Evolutionary conservation across 2,113 vertebrate species (phyloP).

Genomic region (Pelecanus crispus): DNA sequence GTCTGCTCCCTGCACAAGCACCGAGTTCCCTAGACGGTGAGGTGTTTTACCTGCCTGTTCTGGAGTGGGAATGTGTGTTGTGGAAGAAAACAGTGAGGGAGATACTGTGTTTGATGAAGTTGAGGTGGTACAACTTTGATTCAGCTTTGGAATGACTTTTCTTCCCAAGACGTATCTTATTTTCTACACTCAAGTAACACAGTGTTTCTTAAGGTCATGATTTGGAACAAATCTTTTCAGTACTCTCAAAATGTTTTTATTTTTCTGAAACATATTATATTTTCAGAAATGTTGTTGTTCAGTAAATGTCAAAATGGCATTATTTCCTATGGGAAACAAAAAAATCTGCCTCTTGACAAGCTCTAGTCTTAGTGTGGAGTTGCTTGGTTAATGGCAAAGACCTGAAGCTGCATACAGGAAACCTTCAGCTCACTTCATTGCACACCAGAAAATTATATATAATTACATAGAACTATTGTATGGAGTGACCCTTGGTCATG

Average conservation of each 20-base stretch:
- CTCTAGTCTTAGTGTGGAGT: neutral
- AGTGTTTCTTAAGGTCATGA: neutral
- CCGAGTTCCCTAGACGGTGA: rapidly evolving
- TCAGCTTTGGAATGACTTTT: neutral
- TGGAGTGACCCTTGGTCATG: constrained; percentile 51
- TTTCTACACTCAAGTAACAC: neutral
- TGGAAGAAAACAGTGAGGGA: neutral
- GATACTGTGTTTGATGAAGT: neutral
- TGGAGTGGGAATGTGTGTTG: neutral
- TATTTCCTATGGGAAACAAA: neutral
- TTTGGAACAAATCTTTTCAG: neutral
- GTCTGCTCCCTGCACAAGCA: neutral
- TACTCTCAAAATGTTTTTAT: neutral
- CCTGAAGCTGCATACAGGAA: neutral
- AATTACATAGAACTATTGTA: neutral
- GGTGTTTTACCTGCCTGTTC: neutral
- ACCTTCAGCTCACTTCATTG: neutral
- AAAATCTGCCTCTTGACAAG: neutral
- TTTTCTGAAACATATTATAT: neutral
- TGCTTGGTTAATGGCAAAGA: neutral
- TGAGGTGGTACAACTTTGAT: neutral
- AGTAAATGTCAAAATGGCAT: neutral
- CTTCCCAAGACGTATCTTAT: neutral
- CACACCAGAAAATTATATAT: neutral
- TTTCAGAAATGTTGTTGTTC: neutral